Conservation (phyloP, 2,888 invertebrate genomes). For the Julus scanicus region DNA sequence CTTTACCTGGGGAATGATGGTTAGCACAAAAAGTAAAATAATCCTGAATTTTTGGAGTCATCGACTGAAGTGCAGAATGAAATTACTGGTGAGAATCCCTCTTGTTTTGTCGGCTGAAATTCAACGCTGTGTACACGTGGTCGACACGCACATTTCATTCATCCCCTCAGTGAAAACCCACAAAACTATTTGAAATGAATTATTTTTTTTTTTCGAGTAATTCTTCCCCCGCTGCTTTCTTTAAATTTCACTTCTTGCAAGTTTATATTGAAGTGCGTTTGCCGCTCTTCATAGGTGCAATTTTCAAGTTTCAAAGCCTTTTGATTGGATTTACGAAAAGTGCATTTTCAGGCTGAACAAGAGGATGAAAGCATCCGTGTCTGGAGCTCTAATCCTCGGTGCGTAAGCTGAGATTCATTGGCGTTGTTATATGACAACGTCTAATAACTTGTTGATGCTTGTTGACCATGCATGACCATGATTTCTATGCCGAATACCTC, state of each 20-base stretch:
- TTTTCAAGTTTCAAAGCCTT: not conserved
- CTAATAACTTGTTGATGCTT: not conserved
- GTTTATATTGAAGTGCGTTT: not conserved
- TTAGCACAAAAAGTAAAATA: not conserved
- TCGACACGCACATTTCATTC: slow-evolving; percentile 40
- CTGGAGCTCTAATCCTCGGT: slow-evolving; percentile 25
- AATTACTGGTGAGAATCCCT: not conserved
- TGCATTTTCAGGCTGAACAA: slow-evolving; percentile 3
- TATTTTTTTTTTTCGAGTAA: not conserved
- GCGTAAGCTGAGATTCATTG: not conserved
- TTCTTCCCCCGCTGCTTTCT: not conserved
- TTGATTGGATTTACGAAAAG: slow-evolving; percentile 15
- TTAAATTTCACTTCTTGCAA: not conserved
- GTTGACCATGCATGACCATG: slow-evolving; percentile 32
- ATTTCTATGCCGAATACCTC: not conserved
- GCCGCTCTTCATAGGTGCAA: not conserved
- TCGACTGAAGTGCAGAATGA: not conserved
- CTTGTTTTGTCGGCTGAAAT: not conserved
- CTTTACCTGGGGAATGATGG: not conserved
- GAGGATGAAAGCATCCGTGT: slow-evolving; percentile 36
- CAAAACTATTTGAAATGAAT: slow-evolving; percentile 38
- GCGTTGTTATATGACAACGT: slow-evolving; percentile 32
- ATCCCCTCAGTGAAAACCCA: not conserved
- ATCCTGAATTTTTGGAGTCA: not conserved
- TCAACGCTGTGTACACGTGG: not conserved